Evolutionary conservation across 2,888 invertebrate genomes (phyloP).

Genomic region (Mythimna ferrago): DNA sequence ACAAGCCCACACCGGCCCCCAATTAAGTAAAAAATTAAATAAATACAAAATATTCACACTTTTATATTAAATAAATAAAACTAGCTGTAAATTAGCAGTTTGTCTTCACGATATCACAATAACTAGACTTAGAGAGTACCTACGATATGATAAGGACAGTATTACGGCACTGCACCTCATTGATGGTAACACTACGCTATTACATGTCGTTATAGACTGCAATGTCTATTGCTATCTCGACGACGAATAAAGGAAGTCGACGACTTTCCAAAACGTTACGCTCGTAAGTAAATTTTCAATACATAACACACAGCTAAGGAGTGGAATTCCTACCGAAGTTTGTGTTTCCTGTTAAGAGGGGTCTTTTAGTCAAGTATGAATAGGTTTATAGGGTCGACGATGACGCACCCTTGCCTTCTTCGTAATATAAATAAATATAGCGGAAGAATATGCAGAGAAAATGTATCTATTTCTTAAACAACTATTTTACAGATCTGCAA

Average conservation of each 20-base stretch:
- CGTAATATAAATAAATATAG: too few relatives aligned
- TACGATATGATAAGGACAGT: slow-evolving; percentile 68
- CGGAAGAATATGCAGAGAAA: background rate
- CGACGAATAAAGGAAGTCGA: background rate
- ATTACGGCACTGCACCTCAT: slow-evolving; percentile 74
- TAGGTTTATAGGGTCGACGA: too few relatives aligned
- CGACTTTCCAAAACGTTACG: background rate
- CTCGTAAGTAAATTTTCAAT: background rate
- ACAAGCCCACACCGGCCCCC: slow-evolving; percentile 29
- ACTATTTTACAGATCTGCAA: background rate
- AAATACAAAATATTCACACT: slow-evolving; percentile 66
- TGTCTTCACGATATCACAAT: slow-evolving; percentile 73
- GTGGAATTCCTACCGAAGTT: too few relatives aligned
- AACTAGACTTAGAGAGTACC: slow-evolving; percentile 66
- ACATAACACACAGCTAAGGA: background rate
- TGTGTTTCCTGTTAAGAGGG: too few relatives aligned
- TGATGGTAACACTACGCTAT: slow-evolving; percentile 50
- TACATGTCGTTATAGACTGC: slow-evolving; percentile 32
- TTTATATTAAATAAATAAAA: slow-evolving; percentile 69
- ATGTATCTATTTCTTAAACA: background rate
- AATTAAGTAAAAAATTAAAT: slow-evolving; percentile 20
- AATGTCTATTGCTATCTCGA: slow-evolving; percentile 30
- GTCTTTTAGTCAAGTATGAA: too few relatives aligned
- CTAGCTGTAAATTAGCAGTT: slow-evolving; percentile 77
- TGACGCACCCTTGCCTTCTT: too few relatives aligned